Percentiles rank a stretch among this genome's conserved stretches.
These are phyloP conservation scores for Bimastos eiseni DNA, from an alignment of 2,888 invertebrate genomes.

Conservation along the genomic window DNA sequence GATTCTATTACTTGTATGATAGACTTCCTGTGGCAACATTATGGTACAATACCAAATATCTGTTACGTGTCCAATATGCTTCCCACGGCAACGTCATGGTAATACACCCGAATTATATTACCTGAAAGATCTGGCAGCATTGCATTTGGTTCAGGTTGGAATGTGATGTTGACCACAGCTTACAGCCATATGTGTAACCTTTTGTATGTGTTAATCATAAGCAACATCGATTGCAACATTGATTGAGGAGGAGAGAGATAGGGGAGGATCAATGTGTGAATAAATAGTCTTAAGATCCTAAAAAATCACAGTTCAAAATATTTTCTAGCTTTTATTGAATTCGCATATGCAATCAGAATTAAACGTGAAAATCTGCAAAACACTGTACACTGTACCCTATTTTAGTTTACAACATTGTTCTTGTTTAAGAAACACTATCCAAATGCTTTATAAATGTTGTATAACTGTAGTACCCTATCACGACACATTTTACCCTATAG, in stretches of 20 bases:
- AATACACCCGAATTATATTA: too few relatives aligned
- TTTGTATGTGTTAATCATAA: background rate
- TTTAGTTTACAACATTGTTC: slow-evolving; percentile 13
- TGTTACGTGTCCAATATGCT: too few relatives aligned
- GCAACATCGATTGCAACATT: too few relatives aligned
- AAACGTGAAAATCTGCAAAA: background rate
- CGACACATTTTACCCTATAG: background rate
- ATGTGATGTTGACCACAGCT: background rate
- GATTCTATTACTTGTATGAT: too few relatives aligned
- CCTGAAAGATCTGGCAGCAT: background rate
- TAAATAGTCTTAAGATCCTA: background rate
- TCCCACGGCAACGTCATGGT: too few relatives aligned
- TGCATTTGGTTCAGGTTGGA: background rate
- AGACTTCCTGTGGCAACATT: too few relatives aligned
- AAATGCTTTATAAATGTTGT: background rate
- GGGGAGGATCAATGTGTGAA: background rate
- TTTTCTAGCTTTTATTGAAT: background rate
- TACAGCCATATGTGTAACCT: background rate
- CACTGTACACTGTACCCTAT: background rate
- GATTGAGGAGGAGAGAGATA: background rate
- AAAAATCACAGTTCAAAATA: background rate
- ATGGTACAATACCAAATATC: too few relatives aligned
- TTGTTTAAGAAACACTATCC: background rate
- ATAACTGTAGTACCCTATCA: background rate
- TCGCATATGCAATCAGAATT: background rate